Evolutionary conservation across 2,797 vertebrate species (phyloP).

Genomic region (Acanthis flammea): DNA sequence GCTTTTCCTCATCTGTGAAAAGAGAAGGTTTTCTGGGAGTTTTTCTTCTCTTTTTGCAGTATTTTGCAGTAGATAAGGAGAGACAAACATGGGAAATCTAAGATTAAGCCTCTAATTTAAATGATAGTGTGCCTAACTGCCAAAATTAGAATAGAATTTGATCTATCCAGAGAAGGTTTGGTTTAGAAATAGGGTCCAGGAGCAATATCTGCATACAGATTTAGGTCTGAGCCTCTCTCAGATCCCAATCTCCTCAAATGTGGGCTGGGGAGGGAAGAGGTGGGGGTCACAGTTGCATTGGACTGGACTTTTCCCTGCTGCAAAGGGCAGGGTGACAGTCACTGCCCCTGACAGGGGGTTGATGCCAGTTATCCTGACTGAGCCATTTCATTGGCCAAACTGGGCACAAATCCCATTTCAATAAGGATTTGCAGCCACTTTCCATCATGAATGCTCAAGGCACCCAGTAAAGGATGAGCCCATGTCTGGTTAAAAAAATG

Average conservation of each 20-base stretch:
- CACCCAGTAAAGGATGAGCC: not conserved
- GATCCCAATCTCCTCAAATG: not conserved
- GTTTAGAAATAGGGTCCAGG: not conserved
- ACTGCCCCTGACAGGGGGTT: not conserved
- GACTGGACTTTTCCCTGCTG: not conserved
- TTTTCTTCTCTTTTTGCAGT: not conserved
- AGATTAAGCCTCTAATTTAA: slow-evolving; percentile 24
- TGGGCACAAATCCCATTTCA: not conserved
- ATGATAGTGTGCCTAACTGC: not conserved
- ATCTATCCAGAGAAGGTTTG: not conserved
- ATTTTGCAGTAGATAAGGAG: not conserved
- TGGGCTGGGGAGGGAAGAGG: not conserved
- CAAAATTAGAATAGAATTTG: not conserved
- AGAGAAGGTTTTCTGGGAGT: not conserved
- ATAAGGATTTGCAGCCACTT: not conserved
- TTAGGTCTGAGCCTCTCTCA: not conserved
- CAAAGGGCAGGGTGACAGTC: not conserved
- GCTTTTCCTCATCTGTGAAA: not conserved
- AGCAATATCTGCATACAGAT: not conserved
- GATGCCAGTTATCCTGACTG: not conserved
- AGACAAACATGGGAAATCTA: not conserved
- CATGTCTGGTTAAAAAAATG: not conserved
- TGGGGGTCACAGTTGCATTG: accelerated
- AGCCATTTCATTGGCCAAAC: not conserved
- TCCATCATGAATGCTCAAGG: not conserved